Evolutionary conservation across 2,888 invertebrate species (phyloP), one percentile per base, ranked within the genome.

Genomic region (Stictocephala bisonia): DNA sequence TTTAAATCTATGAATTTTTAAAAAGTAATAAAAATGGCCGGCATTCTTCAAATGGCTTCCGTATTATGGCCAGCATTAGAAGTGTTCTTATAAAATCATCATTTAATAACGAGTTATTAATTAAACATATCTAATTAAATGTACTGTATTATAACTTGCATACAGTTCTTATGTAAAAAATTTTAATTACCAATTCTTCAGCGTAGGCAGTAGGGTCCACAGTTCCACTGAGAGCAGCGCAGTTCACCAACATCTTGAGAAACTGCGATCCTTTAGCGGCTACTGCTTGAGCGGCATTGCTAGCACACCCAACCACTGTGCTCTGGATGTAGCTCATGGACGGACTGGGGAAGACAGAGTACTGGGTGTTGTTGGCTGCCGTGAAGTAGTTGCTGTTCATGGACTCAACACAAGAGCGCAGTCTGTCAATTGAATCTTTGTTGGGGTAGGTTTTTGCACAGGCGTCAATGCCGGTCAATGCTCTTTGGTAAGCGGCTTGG

Each of bases 381-480:
- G 15, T 35, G 64, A 41, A 24, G 64, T 64, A 64, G 64, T 44
- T 64, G 22, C 24, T 26, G 44, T 41, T 44, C 64, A 64, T 64
- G 7, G 41, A 41, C 27, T 64, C 64, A 13, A 64, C 44, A 20
- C 64, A 64, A n/a, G 64, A 64, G 15, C 22, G 4, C 15, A 64
- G 64, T n/a, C 64, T 41, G 64, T n/a, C 18, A 13, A 64, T 26
- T 4, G 41, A 26, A 26, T 40, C 44, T 9, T 44, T 64, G 44
- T 64, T 64, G 44, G 64, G 64, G 44, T 64, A 64, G 44, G n/a
- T 64, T 13, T 15, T 64, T 41, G 15, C 41, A 18, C 64, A 64
- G 2, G 3, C 2, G 44, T 64, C 64, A n/a, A 64, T 64, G 27
- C 64, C 41, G 6, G 7, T 27, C 22, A 64, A 27, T 0, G 44